Base-by-base conservation (phyloP, 2,113 vertebrate genomes). In the Pedionomus torquatus region DNA sequence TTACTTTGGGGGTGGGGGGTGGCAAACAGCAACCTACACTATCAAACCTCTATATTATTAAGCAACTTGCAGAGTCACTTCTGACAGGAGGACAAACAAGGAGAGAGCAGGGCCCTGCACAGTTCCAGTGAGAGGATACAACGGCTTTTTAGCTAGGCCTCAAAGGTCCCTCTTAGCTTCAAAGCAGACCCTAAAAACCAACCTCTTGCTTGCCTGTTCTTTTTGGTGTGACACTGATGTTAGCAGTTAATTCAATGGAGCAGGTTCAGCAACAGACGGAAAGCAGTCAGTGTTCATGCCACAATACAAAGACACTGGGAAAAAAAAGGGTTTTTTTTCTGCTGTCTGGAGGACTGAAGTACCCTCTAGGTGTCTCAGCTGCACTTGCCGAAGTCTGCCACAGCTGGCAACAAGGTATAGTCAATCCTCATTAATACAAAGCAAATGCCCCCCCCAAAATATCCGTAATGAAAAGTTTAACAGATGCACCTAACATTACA, bases 1-100 rank as follows among this genome's bases (percentile, higher is more conserved):
- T 7, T 19, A 41, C 20, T 55, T 71, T n/a, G n/a, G n/a, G n/a
- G n/a, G 57, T 13, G 74, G 19, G 5, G 37, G 5, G 37, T 51
- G 37, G 30, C 1, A 3, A 30, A 70, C 0, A 60, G 37, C 5
- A 11, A 82, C 9, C 10, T 20, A 25, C 3, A 33, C 14, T 33
- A 85, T 15, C 7, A 76, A 70, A 66, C 25, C 21, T 54, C 61
- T 46, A 0, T 3, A 75, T 33, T 39, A 65, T 1, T 44, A 71
- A 66, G 33, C 14, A 28, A 71, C 9, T 33, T 86, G 71, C 39
- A 68, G 39, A 46, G 44, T 28, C 58, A 80, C 15, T 52, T 86
- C 30, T 41, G 31, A 52, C 17, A 60, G 6, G 4, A 74, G 23
- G 37, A 72, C 26, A 80, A 61, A 14, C 37, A 66, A 44, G 23